Evolutionary conservation across 2,888 invertebrate genomes (phyloP), one percentile per base, ranked within the genome.

Genomic region (Ectobius pallidus): DNA sequence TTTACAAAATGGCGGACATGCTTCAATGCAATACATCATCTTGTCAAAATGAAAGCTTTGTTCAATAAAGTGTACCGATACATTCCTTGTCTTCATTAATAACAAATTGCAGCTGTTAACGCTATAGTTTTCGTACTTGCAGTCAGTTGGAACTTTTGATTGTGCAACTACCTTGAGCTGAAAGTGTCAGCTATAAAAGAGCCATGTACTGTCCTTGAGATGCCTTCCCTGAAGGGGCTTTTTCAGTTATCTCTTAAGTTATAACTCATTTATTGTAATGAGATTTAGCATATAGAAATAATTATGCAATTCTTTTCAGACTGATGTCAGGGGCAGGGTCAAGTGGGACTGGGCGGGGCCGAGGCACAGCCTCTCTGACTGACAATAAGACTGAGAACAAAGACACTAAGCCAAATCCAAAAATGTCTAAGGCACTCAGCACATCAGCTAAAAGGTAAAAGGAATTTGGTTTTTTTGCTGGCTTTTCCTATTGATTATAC

Each of bases 401-500:
- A 83, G 94, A 94, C 83, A 87, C 91, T 73, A 94, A 94, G 86
- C 90, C 93, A 68, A 95, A 94, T 84, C 93, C 93, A 72, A 96
- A 95, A 86, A 96, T 96, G 92, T 95, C 96, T 0, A 96, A 96
- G 85, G 95, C 96, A 71, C 86, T 96, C 73, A 95, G 95, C 75
- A 96, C 96, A 58, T 96, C 96, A 27, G 95, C 96, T 44, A 96
- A 96, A 86, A 90, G 87, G 87, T 87, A 80, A 14, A 52, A n/a
- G n/a, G n/a, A n/a, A n/a, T n/a, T n/a, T n/a, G n/a, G n/a, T n/a
- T n/a, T n/a, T n/a, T n/a, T n/a, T n/a, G n/a, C n/a, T n/a, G n/a
- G n/a, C n/a, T n/a, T n/a, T n/a, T n/a, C n/a, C n/a, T n/a, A n/a
- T n/a, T n/a, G n/a, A n/a, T n/a, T n/a, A n/a, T n/a, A n/a, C n/a